Conservation (phyloP, 2,888 invertebrate species). For the Itoplectis maculator region DNA sequence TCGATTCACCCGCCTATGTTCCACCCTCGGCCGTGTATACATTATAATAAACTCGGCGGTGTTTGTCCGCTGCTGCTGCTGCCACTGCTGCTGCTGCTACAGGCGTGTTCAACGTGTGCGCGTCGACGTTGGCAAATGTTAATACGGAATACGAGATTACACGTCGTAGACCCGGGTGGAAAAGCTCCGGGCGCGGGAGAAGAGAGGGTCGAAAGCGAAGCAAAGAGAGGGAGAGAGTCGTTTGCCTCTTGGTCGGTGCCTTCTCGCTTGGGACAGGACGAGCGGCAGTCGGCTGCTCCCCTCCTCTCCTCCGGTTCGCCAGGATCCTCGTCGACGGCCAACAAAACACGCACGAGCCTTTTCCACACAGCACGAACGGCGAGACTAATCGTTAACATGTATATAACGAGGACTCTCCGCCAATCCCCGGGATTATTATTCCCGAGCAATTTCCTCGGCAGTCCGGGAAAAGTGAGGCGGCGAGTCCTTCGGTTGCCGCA, state of each 20-base stretch:
- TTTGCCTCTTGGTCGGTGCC: conserved; percentile 12
- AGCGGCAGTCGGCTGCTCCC: too few species aligned
- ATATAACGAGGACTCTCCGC: conserved; percentile 38
- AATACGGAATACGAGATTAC: conserved; percentile 46
- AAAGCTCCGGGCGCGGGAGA: background rate
- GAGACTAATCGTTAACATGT: conserved; percentile 55
- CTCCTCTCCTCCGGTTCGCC: background rate
- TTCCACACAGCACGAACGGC: conserved; percentile 17
- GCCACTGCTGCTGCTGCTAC: too few species aligned
- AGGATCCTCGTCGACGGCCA: conserved; percentile 38
- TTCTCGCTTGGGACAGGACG: conserved; percentile 30
- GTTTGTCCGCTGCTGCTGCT: too few species aligned
- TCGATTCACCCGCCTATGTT: conserved; percentile 59
- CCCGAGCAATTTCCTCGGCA: conserved; percentile 34
- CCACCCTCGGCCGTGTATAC: background rate
- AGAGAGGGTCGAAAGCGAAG: conserved; percentile 15
- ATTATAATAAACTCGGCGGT: conserved; percentile 38
- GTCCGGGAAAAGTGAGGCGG: background rate
- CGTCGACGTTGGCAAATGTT: conserved; percentile 35
- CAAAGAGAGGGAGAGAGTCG: background rate
- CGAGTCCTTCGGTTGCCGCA: background rate
- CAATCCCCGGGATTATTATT: conserved; percentile 26
- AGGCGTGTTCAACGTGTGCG: background rate
- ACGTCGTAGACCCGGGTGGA: background rate
- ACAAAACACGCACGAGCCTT: conserved; percentile 51